Percentiles rank a stretch among this genome's conserved stretches.
Conservation (phyloP, 1,140 invertebrate species). For the Cydia amplana region DNA sequence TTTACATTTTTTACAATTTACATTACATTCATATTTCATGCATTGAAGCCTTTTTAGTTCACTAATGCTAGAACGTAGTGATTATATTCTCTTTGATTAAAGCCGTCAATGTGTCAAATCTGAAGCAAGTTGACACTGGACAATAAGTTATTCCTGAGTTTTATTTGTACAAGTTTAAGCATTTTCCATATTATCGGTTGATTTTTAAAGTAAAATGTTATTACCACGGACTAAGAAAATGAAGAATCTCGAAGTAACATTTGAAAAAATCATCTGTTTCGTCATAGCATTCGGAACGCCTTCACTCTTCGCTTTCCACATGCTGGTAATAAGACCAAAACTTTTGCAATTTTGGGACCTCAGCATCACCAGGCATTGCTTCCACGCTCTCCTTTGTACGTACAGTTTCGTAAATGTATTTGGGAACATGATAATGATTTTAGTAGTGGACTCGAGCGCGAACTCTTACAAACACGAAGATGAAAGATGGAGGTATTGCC, state of each 20-base stretch:
- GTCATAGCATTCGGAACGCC: background rate
- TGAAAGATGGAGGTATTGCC: constrained; percentile 45
- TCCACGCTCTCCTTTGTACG: background rate
- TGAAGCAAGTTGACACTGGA: too few relatives aligned
- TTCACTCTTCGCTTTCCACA: background rate
- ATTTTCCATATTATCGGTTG: too few relatives aligned
- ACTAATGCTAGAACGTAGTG: too few relatives aligned
- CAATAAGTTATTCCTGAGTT: too few relatives aligned
- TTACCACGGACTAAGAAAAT: background rate
- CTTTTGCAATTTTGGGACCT: background rate
- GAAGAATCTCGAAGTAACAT: background rate
- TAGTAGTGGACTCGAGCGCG: background rate
- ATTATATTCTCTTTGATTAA: too few relatives aligned
- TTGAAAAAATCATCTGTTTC: background rate
- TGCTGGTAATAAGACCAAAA: background rate
- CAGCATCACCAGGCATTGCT: background rate
- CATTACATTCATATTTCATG: too few relatives aligned
- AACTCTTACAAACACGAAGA: background rate
- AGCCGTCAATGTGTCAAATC: too few relatives aligned
- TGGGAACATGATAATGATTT: constrained; percentile 1
- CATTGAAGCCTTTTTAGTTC: too few relatives aligned
- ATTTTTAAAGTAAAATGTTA: background rate
- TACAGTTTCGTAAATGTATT: background rate
- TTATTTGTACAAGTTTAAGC: too few relatives aligned
- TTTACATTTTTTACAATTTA: too few relatives aligned